Base-by-base conservation (phyloP, 2,797 vertebrate species). In the Cichlasoma orientale region DNA sequence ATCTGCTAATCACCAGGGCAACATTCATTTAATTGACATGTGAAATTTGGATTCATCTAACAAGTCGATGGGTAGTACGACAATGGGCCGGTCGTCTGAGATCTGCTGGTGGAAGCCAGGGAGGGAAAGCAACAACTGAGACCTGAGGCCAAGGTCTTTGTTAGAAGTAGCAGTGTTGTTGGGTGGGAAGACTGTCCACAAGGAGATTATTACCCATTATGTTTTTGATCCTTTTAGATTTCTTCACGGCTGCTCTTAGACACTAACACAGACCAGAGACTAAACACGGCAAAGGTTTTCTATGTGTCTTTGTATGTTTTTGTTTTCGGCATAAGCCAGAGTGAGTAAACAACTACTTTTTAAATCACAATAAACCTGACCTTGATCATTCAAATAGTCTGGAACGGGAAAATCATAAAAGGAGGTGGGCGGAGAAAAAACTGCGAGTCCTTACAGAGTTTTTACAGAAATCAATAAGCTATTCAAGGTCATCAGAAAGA, bases 11-110 rank as follows among this genome's bases (percentile, higher is more conserved):
- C 95, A 94, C 94, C 89, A 59, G 91, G 90, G 92, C 93, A 94
- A 94, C 94, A 92, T 92, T 95, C 93, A 95, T 95, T 95, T 95
- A 94, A 95, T 94, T 95, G 95, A 95, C 94, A 94, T 95, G 94
- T 94, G 92, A 95, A 94, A 94, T 95, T 90, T 92, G 90, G 94
- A 95, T 96, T 95, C 74, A 94, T 95, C 94, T 93, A 92, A 92
- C 94, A 94, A 94, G 94, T 94, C 80, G 88, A 95, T 94, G 89
- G 87, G 89, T 89, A 84, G 80, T 75, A 85, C 66, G 61, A 95
- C 93, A 94, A 95, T 93, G 82, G 84, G 82, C 57, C 59, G 72
- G 90, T 88, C 80, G 56, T 82, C 87, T 82, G 73, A 91, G 86
- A 86, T 78, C 85, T 82, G 81, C 73, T 58, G 69, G 59, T 84